Conservation (phyloP, 2,113 vertebrate genomes). For the Oenanthe oenanthe region DNA sequence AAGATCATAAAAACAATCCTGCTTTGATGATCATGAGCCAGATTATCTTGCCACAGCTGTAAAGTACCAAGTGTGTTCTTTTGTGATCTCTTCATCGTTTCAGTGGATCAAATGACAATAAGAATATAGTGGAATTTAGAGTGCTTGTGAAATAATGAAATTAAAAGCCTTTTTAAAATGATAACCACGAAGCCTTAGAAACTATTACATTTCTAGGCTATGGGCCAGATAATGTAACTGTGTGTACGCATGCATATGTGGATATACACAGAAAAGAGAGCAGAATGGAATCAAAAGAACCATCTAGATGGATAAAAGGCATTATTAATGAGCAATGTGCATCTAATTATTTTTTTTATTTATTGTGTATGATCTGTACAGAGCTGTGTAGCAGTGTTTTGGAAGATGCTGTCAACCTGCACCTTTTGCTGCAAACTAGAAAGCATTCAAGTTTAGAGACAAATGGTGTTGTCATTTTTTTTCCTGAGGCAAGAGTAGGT, state of each 20-base stretch:
- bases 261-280: background rate
- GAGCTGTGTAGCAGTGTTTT: background rate
- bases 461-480: background rate
- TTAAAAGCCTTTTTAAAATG: constrained; percentile 45
- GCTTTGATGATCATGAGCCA: constrained; percentile 60
- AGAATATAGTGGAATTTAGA: constrained; percentile 36
- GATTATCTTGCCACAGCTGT: constrained; percentile 58
- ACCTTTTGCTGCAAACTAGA: background rate
- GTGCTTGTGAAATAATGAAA: constrained; percentile 39
- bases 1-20: constrained; percentile 64
- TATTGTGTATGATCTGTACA: background rate
- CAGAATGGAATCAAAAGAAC: background rate
- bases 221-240: background rate
- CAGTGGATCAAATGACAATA: constrained; percentile 42
- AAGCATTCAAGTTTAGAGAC: background rate
- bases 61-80: constrained; percentile 31
- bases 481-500: background rate
- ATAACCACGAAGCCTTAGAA: background rate
- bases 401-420: background rate
- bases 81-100: constrained; percentile 45
- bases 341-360: background rate
- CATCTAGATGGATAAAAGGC: background rate
- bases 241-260: background rate
- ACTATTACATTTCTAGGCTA: background rate
- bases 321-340: background rate